Conservation (phyloP, 2,888 invertebrate genomes). For the Cecidostiba fungosa region DNA sequence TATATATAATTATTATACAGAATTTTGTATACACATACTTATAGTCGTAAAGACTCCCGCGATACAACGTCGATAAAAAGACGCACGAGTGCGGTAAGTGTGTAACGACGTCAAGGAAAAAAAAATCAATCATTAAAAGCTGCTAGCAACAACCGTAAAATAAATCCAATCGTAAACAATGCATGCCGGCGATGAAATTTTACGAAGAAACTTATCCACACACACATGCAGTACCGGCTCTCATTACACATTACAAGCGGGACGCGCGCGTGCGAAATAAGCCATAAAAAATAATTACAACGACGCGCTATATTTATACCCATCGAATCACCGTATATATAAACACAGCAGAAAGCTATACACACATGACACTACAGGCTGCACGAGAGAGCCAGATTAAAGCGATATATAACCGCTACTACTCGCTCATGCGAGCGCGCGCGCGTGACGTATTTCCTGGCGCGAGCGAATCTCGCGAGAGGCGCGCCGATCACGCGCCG, state of each 20-base stretch:
- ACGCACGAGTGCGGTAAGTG: too few relatives aligned
- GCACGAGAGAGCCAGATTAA: constrained; percentile 26
- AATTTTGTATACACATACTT: background rate
- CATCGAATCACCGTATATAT: constrained; percentile 15
- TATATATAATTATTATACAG: background rate
- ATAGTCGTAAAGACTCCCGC: background rate
- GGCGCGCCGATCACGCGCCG: constrained; percentile 62
- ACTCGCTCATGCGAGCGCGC: constrained; percentile 33
- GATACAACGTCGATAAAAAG: background rate
- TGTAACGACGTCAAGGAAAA: background rate
- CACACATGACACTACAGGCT: constrained; percentile 44
- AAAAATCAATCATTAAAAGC: constrained; percentile 31
- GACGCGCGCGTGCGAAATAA: background rate
- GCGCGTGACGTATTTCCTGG: constrained; percentile 63
- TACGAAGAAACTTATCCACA: constrained; percentile 23
- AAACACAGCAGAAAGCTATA: constrained; percentile 24
- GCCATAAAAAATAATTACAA: constrained; percentile 51
- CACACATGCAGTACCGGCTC: too few relatives aligned
- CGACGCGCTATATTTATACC: background rate
- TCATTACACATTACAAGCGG: constrained; percentile 22
- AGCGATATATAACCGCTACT: constrained; percentile 62
- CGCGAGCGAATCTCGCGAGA: constrained; percentile 45
- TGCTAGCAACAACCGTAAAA: constrained; percentile 18
- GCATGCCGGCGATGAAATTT: constrained; percentile 7
- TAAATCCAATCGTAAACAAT: constrained; percentile 14